These are phyloP conservation scores for Chesias legatella DNA, from an alignment of 2,888 invertebrate genomes.

Conservation along the genomic window DNA sequence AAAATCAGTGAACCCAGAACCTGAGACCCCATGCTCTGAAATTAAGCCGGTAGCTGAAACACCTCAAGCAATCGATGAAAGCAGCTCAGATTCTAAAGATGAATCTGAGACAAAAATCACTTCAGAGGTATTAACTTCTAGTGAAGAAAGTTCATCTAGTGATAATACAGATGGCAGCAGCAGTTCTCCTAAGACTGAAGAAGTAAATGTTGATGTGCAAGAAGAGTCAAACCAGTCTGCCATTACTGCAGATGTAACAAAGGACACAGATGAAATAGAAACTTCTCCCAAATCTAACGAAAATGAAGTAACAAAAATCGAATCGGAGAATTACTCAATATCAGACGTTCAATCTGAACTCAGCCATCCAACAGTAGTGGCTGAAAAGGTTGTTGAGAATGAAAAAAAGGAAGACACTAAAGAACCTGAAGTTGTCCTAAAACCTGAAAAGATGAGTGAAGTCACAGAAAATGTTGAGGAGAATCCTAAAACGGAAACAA, in stretches of 20 bases:
- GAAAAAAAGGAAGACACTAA: conserved; percentile 16
- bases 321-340: conserved; percentile 65
- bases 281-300: conserved; percentile 30
- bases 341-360: conserved; percentile 67
- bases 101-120: conserved; percentile 55
- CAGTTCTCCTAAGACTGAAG: conserved; percentile 64
- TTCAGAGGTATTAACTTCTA: conserved; percentile 63
- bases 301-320: conserved; percentile 35
- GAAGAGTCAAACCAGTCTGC: conserved; percentile 51
- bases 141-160: conserved; percentile 72
- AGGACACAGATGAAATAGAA: conserved; percentile 33
- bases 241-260: conserved; percentile 32
- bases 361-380: conserved; percentile 41
- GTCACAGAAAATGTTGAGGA: conserved; percentile 36
- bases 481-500: conserved; percentile 8
- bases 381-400: conserved; percentile 20
- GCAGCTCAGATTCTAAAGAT: conserved; percentile 66
- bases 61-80: conserved; percentile 51
- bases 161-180: conserved; percentile 72
- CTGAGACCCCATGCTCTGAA: conserved; percentile 29
- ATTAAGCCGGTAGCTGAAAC: conserved; percentile 36
- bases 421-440: conserved; percentile 2
- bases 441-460: conserved; percentile 25
- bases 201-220: conserved; percentile 47
- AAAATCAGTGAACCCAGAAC: conserved; percentile 30